phyloP scores from a whole-genome alignment of 2,888 invertebrate species.

The Osmoderma eremita region DNA sequence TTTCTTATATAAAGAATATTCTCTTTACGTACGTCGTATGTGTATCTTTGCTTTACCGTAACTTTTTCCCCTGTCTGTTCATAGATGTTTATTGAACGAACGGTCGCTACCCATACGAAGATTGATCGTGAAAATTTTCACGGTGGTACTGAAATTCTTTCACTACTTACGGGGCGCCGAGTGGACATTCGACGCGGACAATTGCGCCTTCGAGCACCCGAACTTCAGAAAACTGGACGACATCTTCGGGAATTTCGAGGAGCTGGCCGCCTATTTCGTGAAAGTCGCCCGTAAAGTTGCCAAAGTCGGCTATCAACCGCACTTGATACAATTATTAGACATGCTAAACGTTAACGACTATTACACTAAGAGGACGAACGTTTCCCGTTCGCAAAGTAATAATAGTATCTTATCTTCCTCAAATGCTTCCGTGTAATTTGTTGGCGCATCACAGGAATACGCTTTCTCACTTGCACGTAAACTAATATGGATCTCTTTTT shows the following conservation, averaged over 20 bases:
- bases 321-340: constrained; percentile 72
- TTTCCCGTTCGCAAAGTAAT: constrained; percentile 15
- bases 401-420: constrained; percentile 8
- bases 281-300: constrained; percentile 72
- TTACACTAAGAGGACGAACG: constrained; percentile 56
- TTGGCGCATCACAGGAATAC: too few species aligned
- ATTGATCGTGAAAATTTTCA: constrained; percentile 76
- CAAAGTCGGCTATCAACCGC: constrained; percentile 74
- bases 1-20: constrained; percentile 78
- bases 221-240: constrained; percentile 69
- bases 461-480: too few species aligned
- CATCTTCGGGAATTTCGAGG: constrained; percentile 65
- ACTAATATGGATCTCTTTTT: too few species aligned
- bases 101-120: constrained; percentile 76
- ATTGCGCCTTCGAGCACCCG: constrained; percentile 68
- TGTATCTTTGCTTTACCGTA: not conserved
- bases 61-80: not conserved
- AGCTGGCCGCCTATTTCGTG: constrained; percentile 72
- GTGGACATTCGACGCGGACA: constrained; percentile 67
- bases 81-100: constrained; percentile 76
- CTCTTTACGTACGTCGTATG: constrained; percentile 68
- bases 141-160: constrained; percentile 77
- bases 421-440: constrained; percentile 9
- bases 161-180: constrained; percentile 69
- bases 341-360: constrained; percentile 74